Evolutionary conservation across 2,113 vertebrate species (phyloP).

Genomic region (Crotalus viridis): DNA sequence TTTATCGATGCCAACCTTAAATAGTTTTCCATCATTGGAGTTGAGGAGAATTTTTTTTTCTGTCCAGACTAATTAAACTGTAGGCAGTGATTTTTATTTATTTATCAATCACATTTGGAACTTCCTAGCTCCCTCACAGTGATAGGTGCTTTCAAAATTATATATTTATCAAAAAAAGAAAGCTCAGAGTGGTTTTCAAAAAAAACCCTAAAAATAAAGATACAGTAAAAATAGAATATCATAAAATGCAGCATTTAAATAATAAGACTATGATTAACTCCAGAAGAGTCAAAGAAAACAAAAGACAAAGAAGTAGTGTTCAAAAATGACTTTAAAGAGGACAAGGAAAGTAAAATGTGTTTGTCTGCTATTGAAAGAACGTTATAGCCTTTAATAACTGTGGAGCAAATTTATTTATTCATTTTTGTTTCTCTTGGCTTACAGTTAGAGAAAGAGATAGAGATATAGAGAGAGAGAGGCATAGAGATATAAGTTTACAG

Average conservation of each 20-base stretch:
- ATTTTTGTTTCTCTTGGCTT: neutral
- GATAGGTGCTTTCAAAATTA: neutral
- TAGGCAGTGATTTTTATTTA: neutral
- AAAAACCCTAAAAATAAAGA: neutral
- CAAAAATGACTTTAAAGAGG: neutral
- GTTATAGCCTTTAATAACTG: neutral
- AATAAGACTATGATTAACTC: neutral
- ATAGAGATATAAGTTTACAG: neutral
- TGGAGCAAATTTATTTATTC: neutral
- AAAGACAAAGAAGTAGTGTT: neutral
- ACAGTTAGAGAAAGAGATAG: neutral
- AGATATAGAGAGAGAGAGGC: neutral
- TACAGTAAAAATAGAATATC: neutral
- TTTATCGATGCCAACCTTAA: neutral
- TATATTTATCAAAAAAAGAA: neutral
- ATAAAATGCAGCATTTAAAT: neutral
- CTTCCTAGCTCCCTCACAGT: neutral
- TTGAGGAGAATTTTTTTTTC: neutral
- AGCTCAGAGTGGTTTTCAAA: neutral
- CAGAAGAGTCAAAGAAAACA: neutral
- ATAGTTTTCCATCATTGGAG: neutral
- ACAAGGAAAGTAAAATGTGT: neutral
- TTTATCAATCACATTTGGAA: neutral
- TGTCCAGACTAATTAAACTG: neutral
- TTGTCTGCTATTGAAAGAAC: neutral